Base-by-base conservation (phyloP, 2,113 vertebrate genomes). In the Hippocampus barbouri region DNA sequence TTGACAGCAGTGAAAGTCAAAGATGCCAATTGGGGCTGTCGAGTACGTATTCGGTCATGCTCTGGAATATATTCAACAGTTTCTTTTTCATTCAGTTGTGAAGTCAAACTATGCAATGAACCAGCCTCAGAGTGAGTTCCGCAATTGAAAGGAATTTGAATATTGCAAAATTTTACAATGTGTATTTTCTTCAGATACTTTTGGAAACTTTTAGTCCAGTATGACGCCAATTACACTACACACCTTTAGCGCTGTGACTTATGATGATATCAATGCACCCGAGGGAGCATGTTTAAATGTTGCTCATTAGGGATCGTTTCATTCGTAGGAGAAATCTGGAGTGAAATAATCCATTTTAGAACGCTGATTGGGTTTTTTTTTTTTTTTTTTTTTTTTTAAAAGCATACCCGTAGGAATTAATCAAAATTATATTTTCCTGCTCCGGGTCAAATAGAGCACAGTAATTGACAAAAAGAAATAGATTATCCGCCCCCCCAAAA, bases 1-100 rank as follows among this genome's bases (percentile, higher is more conserved):
- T 47, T 41, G 64, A 76, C 8, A 69, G 38, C 21, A 25, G 61
- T 51, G 72, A 59, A 73, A 51, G 63, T 66, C 62, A 72, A 38
- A 47, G 59, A 78, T 8, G 54, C 34, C 4, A 66, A 70, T 71
- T 61, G 56, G n/a, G 10, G 64, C 60, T 72, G 25, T 54, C 21
- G 68, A 63, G 25, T 56, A 12, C 14, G 6, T 25, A 57, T 57
- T 21, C 25, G 5, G 25, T 15, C 1, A 56, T 56, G 34, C 6
- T 56, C 21, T 56, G 7, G 56, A 59, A 59, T 59, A 15, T 59
- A 59, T 59, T 59, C 4, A 15, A 15, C 25, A 60, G 57, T 60
- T 15, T 15, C 10, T 16, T 30, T 27, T 60, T 16, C 25, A 60
- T 27, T 27, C 57, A 16, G 25, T 27, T 27, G 14, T 27, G 8